Evolutionary conservation across 2,113 vertebrate genomes (phyloP).

Genomic region (Shinisaurus crocodilurus): DNA sequence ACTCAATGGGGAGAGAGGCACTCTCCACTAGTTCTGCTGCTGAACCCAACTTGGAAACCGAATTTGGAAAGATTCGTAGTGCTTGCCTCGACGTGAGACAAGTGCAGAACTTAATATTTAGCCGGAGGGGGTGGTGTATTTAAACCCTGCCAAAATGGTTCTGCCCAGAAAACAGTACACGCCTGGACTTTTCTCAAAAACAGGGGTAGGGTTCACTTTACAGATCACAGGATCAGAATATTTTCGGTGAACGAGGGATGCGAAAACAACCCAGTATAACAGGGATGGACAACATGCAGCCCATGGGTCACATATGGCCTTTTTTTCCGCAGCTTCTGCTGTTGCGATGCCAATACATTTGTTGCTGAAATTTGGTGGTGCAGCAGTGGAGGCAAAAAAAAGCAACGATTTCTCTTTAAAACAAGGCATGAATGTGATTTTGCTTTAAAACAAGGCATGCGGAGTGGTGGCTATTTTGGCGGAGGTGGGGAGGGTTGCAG

Average conservation of each 20-base stretch:
- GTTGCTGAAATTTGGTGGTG: no score
- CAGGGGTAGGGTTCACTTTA: neutral
- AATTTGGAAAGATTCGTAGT: neutral
- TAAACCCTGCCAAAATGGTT: neutral
- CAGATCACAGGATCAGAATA: neutral
- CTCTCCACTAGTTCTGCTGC: neutral
- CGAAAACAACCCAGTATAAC: neutral
- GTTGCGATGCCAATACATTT: no score
- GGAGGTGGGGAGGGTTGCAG: no score
- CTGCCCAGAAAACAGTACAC: neutral
- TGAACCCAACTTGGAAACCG: neutral
- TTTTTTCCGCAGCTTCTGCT: no score
- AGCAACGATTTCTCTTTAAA: no score
- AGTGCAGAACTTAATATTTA: neutral
- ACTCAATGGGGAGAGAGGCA: neutral
- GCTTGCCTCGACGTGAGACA: neutral
- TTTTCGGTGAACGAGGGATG: neutral
- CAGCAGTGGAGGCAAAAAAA: no score
- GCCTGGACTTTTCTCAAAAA: neutral
- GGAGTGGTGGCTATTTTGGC: no score
- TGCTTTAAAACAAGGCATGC: no score
- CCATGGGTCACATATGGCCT: no score
- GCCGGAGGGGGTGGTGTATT: neutral
- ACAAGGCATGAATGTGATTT: no score
- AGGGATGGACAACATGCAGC: no score